These are phyloP conservation scores for Xerus inauris DNA, from an alignment of 2,113 vertebrate genomes.

Conservation along the genomic window DNA sequence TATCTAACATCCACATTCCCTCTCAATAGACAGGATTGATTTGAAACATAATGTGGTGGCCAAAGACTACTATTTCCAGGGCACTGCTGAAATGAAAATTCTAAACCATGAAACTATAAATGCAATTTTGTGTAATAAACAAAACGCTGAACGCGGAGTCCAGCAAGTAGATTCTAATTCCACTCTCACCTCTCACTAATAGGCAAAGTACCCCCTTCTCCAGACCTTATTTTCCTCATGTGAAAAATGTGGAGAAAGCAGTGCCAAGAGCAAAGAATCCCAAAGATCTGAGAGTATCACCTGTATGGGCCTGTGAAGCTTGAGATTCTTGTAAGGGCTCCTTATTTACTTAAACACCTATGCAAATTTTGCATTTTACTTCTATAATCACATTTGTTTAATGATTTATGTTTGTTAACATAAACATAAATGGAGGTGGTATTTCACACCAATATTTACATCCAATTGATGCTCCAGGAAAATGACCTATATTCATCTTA, in stretches of 20 bases:
- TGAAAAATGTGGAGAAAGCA: neutral
- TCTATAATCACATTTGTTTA: neutral
- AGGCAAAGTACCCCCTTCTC: neutral
- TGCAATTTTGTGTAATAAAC: rapidly evolving
- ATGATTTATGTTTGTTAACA: neutral
- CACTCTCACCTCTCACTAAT: neutral
- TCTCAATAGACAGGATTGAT: neutral
- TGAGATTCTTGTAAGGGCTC: neutral
- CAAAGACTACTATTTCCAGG: neutral
- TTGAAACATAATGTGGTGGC: neutral
- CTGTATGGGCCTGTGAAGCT: neutral
- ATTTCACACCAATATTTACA: neutral
- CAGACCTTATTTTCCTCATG: neutral
- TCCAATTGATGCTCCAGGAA: neutral
- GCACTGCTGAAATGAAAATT: neutral
- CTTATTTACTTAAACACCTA: neutral
- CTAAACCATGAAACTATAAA: neutral
- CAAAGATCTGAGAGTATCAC: no score
- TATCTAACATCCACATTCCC: neutral
- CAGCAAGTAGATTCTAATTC: rapidly evolving
- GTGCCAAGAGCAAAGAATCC: neutral
- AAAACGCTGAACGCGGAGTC: neutral
- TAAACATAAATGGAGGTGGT: neutral
- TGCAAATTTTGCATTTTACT: neutral
- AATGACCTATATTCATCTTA: neutral